Base-by-base conservation (phyloP, 2,888 invertebrate genomes). In the Pedicia rivosa region DNA sequence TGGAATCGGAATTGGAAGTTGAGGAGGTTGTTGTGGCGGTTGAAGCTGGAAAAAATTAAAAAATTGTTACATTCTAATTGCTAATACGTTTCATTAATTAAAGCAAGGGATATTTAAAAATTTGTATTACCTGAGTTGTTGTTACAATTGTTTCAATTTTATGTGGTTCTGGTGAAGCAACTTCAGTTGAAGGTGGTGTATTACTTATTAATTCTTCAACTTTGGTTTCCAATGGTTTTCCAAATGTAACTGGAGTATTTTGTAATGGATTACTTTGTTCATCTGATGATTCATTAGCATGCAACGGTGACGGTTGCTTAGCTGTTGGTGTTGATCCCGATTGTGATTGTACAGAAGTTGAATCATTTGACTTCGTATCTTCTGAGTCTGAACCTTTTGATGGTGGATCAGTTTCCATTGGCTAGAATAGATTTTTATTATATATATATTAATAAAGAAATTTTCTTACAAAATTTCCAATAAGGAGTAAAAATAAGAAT, bases 331-430 rank as follows among this genome's bases (percentile, higher is more conserved):
- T 20, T 13, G 22, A 35, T 35, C 25, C 29, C 12, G 34, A 15
- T 13, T 17, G 28, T 9, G 34, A 32, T 32, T 32, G 32, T 13
- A 32, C 20, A 4, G 36, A 27, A 13, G 12, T 36, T 10, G 37
- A 19, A 33, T 34, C 26, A 16, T 35, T 37, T 10, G 36, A 26
- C 36, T 40, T 41, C 8, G 36, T 30, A 30, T 41, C 40, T 34
- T 44, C 42, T 4, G 24, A 14, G 15, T 26, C 30, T 17, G 35
- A 27, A 35, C 37, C 14, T 38, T 36, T 13, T 24, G 16, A 22
- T 13, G 24, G 24, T 34, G 35, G 33, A 24, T 44, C 44, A 2
- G 38, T 40, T 39, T 44, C 41, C 41, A 44, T 44, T 27, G 44
- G 44, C 44, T 44, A 37, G 25, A 40, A 37, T 24, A 28, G 24